Percentiles rank a stretch among this genome's conserved stretches.
Evolutionary conservation across 2,888 invertebrate species (phyloP).

Genomic region (Drosophila niveifrons): DNA sequence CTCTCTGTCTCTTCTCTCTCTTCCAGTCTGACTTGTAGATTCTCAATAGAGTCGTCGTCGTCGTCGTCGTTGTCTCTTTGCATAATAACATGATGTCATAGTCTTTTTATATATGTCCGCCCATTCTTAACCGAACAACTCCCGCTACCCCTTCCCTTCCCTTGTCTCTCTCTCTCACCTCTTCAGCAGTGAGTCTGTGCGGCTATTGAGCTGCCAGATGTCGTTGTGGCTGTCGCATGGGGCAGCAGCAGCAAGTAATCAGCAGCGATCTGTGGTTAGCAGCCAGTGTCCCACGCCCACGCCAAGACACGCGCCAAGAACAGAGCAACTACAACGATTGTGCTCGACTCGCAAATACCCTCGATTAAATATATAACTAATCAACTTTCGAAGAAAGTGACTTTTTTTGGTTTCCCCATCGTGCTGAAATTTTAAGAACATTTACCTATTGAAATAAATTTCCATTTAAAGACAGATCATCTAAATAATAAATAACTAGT

Average conservation of each 20-base stretch:
- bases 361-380: too few relatives aligned
- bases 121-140: slow-evolving; percentile 44
- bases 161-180: background rate
- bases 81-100: slow-evolving; percentile 72
- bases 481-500: too few relatives aligned
- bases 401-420: background rate
- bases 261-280: slow-evolving; percentile 38
- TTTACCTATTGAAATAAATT: too few relatives aligned
- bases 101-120: slow-evolving; percentile 62
- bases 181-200: background rate
- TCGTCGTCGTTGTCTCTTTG: slow-evolving; percentile 29
- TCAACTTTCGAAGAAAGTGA: too few relatives aligned
- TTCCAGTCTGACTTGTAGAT: slow-evolving; percentile 20
- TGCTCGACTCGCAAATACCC: background rate
- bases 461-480: too few relatives aligned
- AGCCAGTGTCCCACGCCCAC: slow-evolving; percentile 73
- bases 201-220: slow-evolving; percentile 55
- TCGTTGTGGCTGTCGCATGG: slow-evolving; percentile 34
- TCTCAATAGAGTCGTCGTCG: slow-evolving; percentile 43
- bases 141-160: background rate
- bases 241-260: slow-evolving; percentile 33
- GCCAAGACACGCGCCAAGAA: slow-evolving; percentile 74
- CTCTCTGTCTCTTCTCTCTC: background rate
- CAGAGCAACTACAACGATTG: slow-evolving; percentile 19
- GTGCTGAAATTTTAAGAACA: background rate